A percentile compares a stretch with the other conserved stretches of the same genome.
phyloP scores from a whole-genome alignment of 2,797 vertebrate genomes.

The Kryptolebias ocellatus region DNA sequence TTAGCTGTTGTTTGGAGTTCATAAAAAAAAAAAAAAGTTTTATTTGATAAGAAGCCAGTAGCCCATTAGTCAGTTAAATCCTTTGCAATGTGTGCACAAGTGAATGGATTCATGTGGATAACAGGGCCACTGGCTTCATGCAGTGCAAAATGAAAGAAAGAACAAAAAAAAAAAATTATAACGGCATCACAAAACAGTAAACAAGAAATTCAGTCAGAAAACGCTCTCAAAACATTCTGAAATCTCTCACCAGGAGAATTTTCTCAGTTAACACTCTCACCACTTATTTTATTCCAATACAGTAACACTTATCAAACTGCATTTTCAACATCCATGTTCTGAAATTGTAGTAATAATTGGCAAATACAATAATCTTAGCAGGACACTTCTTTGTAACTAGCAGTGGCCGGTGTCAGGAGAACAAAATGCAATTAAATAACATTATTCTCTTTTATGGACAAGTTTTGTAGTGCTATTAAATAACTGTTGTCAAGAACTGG shows the following conservation, averaged over 20 bases:
- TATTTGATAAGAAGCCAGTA: constrained; percentile 55
- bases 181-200: constrained; percentile 40
- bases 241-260: constrained; percentile 72
- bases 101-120: constrained; percentile 56
- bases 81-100: constrained; percentile 26
- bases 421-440: constrained; percentile 48
- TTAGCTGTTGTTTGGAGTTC: constrained; percentile 35
- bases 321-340: constrained; percentile 15
- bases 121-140: constrained; percentile 54
- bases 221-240: constrained; percentile 49
- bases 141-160: constrained; percentile 69
- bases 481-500: constrained; percentile 21
- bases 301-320: constrained; percentile 32
- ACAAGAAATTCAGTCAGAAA: constrained; percentile 49
- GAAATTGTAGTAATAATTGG: constrained; percentile 51
- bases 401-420: constrained; percentile 45
- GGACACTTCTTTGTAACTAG: constrained; percentile 48
- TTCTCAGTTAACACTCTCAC: constrained; percentile 18
- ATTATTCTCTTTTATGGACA: too few species aligned
- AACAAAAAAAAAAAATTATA: constrained; percentile 32
- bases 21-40: constrained; percentile 16
- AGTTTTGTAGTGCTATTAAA: constrained; percentile 32
- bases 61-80: constrained; percentile 57
- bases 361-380: constrained; percentile 67
- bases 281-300: constrained; percentile 24